Conservation (phyloP, 1,140 invertebrate species). For the Formica exsecta region DNA sequence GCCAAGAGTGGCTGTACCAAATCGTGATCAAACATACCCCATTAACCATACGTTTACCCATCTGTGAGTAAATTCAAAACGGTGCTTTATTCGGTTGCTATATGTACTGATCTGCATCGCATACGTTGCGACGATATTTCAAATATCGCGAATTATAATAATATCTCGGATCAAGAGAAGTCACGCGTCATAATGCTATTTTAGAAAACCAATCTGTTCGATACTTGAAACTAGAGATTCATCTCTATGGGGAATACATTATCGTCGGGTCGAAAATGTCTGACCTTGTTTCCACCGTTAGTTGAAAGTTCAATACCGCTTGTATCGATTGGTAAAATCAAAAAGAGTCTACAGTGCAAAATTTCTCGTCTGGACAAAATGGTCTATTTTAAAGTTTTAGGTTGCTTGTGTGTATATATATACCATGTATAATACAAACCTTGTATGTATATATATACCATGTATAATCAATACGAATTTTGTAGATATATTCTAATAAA, state of each 20-base stretch:
- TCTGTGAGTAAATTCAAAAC: constrained; percentile 56
- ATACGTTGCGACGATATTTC: constrained; percentile 60
- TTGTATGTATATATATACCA: neutral
- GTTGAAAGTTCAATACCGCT: neutral
- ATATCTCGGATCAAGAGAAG: constrained; percentile 11
- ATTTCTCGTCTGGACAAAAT: constrained; percentile 5
- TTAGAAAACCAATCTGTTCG: constrained; percentile 28
- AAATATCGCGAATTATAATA: constrained; percentile 51
- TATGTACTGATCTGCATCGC: constrained; percentile 44
- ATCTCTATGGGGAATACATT: constrained; percentile 16
- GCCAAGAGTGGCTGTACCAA: constrained; percentile 30
- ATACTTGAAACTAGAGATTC: constrained; percentile 1
- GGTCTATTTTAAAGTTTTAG: neutral
- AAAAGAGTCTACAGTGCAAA: constrained; percentile 7
- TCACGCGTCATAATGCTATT: constrained; percentile 26
- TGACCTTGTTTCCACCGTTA: constrained; percentile 42
- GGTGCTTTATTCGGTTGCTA: constrained; percentile 34
- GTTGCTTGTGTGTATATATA: neutral
- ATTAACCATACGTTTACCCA: constrained; percentile 66
- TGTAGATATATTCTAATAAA: neutral
- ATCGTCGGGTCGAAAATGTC: constrained; percentile 31
- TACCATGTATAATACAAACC: neutral
- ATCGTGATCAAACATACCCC: constrained; percentile 59
- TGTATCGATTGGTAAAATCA: constrained; percentile 13
- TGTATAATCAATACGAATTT: neutral